Evolutionary conservation across 2,888 invertebrate species (phyloP), one percentile per base, ranked within the genome.

Genomic region (Heteropelma amictum): DNA sequence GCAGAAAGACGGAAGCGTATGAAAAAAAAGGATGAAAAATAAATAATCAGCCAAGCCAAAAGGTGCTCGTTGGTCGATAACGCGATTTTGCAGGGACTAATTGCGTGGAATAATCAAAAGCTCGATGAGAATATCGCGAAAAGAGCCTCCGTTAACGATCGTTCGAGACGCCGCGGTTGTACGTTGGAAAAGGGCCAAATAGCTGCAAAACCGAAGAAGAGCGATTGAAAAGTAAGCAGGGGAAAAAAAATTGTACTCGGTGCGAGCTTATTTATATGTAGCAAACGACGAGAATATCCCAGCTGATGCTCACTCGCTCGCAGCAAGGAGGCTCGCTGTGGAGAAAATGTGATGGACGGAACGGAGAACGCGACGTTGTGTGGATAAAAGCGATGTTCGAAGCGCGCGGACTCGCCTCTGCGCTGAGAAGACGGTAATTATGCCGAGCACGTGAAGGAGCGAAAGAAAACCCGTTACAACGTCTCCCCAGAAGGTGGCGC

Each of bases 361-460:
- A n/a, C n/a, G n/a, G n/a, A n/a, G n/a, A n/a, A n/a, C n/a, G n/a
- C n/a, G n/a, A n/a, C n/a, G n/a, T n/a, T n/a, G n/a, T n/a, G n/a
- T n/a, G 51, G 38, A 64, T 58, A 56, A 68, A 58, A 65, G 56
- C 35, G 51, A 72, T 63, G 63, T 56, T 42, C 33, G 42, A 56
- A 64, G 70, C 60, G 65, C 49, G 63, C 54, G 77, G 71, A 35
- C 49, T 35, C 26, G 63, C 49, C 49, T 49, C 26, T 35, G 35
- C 49, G 23, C 14, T 61, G 72, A 60, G 65, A 61, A 72, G 71
- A 76, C 72, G 74, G 69, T 83, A 83, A 83, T 84, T 82, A 84
- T 83, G 81, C 82, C 19, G 76, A 72, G 80, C 81, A 83, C 83
- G 83, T 81, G 79, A 79, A 82, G 76, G 72, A 81, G 77, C 78